phyloP scores from a whole-genome alignment of 2,113 vertebrate species.

The Etheostoma cragini region DNA sequence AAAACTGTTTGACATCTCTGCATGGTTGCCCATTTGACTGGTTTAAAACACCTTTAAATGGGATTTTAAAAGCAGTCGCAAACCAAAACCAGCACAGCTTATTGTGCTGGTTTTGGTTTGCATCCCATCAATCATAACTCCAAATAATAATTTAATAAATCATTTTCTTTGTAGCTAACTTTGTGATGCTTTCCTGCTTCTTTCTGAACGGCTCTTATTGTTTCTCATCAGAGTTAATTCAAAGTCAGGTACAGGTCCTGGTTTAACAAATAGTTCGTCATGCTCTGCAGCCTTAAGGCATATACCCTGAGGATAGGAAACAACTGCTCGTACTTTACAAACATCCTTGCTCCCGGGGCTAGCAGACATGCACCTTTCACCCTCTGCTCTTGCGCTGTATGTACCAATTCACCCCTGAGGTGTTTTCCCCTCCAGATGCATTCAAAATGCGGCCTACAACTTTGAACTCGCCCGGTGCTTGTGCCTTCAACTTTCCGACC shows the following conservation, averaged over 20 bases:
- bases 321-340: constrained; percentile 34
- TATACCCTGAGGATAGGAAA: constrained; percentile 28
- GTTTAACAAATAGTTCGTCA: constrained; percentile 22
- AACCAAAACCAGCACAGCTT: too few species aligned
- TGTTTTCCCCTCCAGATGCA: constrained; percentile 21
- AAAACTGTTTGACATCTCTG: constrained; percentile 45
- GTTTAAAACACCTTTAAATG: constrained; percentile 44
- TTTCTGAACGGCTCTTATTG: neutral
- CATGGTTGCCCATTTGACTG: constrained; percentile 29
- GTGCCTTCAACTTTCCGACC: constrained; percentile 38
- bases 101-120: neutral
- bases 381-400: constrained; percentile 23
- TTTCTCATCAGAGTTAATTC: constrained; percentile 10
- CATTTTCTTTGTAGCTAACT: neutral
- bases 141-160: neutral
- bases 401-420: constrained; percentile 37
- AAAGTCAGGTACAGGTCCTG: constrained; percentile 3
- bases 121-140: neutral
- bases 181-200: neutral
- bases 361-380: constrained; percentile 32
- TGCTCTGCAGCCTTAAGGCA: constrained; percentile 48
- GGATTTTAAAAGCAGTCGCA: constrained; percentile 32
- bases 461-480: constrained; percentile 26
- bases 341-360: constrained; percentile 17
- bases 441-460: constrained; percentile 18